Conservation (phyloP, 2,888 invertebrate species). For the Acanthopleura granulata region DNA sequence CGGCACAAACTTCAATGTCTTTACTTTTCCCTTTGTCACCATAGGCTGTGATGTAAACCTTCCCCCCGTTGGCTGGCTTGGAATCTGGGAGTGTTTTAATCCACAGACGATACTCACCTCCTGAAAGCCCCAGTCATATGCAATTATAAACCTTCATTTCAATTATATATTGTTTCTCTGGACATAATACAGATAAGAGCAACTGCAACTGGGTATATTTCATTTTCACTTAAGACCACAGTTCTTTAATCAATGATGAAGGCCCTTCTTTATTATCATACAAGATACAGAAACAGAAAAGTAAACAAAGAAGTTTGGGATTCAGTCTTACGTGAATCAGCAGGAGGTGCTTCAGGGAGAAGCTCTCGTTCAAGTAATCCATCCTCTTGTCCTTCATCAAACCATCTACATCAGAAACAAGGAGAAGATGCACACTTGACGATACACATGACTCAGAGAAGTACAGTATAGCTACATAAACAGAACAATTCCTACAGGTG, state of each 20-base stretch:
- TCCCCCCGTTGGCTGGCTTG: constrained; percentile 48
- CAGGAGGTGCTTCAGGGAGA: constrained; percentile 30
- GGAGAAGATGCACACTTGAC: too few relatives aligned
- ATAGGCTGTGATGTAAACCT: constrained; percentile 54
- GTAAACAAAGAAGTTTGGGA: too few relatives aligned
- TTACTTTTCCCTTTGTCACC: constrained; percentile 55
- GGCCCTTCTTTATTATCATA: too few relatives aligned
- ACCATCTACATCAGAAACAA: constrained; percentile 40
- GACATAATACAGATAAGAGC: too few relatives aligned
- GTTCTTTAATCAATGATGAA: too few relatives aligned
- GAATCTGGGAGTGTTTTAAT: constrained; percentile 60
- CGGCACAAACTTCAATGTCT: constrained; percentile 9
- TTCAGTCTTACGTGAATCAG: constrained; percentile 21
- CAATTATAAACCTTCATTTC: neutral
- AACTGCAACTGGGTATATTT: too few relatives aligned
- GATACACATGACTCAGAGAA: too few relatives aligned
- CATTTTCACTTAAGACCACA: too few relatives aligned
- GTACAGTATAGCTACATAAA: too few relatives aligned
- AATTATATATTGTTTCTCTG: neutral
- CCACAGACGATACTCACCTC: constrained; percentile 51
- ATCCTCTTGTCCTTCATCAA: constrained; percentile 57
- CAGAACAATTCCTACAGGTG: too few relatives aligned
- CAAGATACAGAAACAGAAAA: too few relatives aligned
- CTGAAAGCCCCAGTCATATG: constrained; percentile 31
- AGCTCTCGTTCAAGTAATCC: constrained; percentile 49